Percentiles rank a stretch among this genome's conserved stretches.
Evolutionary conservation across 2,113 vertebrate genomes (phyloP).

Genomic region (Notothenia rossii): DNA sequence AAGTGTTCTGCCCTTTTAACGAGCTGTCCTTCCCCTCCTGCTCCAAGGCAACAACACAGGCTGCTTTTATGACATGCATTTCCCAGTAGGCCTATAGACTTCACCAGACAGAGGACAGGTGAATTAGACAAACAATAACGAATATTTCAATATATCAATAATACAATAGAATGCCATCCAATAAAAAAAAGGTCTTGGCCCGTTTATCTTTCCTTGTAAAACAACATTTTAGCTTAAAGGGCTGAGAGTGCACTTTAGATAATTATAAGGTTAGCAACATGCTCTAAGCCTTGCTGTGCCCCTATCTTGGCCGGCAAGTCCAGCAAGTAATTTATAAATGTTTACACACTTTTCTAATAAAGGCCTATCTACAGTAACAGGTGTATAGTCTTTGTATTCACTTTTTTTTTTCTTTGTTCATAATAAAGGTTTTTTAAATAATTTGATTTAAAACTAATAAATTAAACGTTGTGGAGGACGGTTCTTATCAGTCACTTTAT

Average conservation of each 20-base stretch:
- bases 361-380: not conserved
- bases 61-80: not conserved
- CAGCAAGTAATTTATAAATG: not conserved
- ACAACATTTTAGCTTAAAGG: not conserved
- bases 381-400: not conserved
- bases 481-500: too few relatives aligned
- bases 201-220: not conserved
- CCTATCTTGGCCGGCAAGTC: not conserved
- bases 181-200: too few relatives aligned
- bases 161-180: not conserved
- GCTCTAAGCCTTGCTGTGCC: not conserved
- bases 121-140: too few relatives aligned
- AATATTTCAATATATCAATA: not conserved
- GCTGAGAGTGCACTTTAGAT: not conserved
- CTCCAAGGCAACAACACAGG: not conserved
- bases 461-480: too few relatives aligned
- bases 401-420: too few relatives aligned
- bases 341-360: not conserved
- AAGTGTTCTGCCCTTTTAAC: not conserved
- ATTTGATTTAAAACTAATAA: too few relatives aligned
- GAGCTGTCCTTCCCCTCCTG: not conserved
- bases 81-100: not conserved
- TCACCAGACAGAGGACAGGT: not conserved
- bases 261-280: not conserved
- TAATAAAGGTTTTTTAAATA: too few relatives aligned